Conservation (phyloP, 2,113 vertebrate species). For the Leptosomus discolor region DNA sequence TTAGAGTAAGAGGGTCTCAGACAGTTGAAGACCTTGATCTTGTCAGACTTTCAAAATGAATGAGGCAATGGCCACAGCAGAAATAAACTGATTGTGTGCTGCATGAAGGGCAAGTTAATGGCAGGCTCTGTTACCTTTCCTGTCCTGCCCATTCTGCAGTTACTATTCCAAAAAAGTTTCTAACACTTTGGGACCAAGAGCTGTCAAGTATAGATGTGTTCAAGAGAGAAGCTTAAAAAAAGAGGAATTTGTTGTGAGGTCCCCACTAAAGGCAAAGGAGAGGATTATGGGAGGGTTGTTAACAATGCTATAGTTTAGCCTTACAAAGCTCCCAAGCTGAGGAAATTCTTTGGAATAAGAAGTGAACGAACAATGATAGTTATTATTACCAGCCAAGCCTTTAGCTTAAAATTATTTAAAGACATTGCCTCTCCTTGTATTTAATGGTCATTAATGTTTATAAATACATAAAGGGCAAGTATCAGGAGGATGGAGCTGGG, state of each 20-base stretch:
- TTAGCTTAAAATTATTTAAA: background rate
- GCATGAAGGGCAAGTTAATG: background rate
- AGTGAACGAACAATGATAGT: background rate
- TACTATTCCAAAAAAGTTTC: background rate
- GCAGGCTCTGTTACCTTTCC: background rate
- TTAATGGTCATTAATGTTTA: background rate
- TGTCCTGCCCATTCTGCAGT: background rate
- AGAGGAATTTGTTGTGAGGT: background rate
- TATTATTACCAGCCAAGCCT: background rate
- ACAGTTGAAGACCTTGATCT: background rate
- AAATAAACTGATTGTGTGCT: background rate
- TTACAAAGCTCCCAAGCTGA: background rate
- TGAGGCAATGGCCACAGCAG: background rate
- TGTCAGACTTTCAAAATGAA: background rate
- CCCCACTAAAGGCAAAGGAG: background rate
- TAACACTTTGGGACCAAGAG: background rate
- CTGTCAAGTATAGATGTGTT: background rate
- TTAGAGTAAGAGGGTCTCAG: background rate
- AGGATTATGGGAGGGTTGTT: background rate
- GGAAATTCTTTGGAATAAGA: background rate
- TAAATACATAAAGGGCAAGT: no score
- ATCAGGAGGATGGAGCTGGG: no score
- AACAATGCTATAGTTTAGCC: background rate
- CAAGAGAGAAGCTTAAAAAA: background rate
- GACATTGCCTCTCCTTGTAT: background rate